phyloP scores from a whole-genome alignment of 2,113 vertebrate species.

The Nicator chloris region DNA sequence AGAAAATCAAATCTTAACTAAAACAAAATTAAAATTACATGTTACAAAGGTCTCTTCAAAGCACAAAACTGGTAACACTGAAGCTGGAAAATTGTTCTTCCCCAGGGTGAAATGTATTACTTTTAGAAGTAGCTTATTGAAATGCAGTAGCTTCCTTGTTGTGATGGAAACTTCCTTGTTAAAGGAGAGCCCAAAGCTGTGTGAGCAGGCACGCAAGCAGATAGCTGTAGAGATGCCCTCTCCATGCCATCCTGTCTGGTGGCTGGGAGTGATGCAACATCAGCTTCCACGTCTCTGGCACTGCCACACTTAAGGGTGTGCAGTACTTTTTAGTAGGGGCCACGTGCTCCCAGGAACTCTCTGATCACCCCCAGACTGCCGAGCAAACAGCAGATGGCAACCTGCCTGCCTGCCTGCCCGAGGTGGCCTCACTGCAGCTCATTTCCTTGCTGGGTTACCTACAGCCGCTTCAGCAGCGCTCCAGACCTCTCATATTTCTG shows the following conservation, averaged over 20 bases:
- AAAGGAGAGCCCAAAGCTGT: neutral
- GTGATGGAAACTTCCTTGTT: slow-evolving; percentile 29
- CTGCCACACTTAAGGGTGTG: neutral
- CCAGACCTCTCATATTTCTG: neutral
- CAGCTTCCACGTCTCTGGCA: neutral
- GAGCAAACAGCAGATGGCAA: neutral
- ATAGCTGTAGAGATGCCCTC: neutral
- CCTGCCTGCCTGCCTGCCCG: neutral
- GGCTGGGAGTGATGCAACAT: neutral
- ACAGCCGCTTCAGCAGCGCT: rapidly evolving
- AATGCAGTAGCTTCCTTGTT: slow-evolving; percentile 57
- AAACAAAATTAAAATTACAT: neutral
- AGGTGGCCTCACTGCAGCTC: neutral
- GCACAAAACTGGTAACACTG: neutral
- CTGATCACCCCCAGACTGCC: neutral
- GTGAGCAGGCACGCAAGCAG: neutral
- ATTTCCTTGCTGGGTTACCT: neutral
- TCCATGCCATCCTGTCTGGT: neutral
- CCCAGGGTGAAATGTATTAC: neutral
- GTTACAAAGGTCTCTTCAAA: slow-evolving; percentile 2
- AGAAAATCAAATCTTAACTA: neutral
- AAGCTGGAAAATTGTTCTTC: slow-evolving; percentile 25
- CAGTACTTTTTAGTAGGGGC: neutral
- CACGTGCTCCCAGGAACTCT: neutral
- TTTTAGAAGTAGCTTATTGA: slow-evolving; percentile 43